Base-by-base conservation (phyloP, 2,113 vertebrate species). In the Gobius niger region DNA sequence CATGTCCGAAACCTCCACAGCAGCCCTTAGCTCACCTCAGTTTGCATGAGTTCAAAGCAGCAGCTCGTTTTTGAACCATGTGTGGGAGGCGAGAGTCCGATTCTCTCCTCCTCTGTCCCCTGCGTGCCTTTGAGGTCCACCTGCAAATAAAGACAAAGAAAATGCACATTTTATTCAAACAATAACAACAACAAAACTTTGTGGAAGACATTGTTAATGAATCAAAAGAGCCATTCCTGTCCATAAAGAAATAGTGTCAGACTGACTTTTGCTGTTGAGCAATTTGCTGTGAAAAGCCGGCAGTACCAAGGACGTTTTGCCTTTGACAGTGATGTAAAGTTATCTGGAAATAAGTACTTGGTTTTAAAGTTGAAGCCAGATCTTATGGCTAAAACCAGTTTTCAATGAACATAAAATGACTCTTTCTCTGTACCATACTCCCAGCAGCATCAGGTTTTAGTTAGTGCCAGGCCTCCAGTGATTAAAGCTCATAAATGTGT, bases 111-210 rank as follows among this genome's bases (percentile, higher is more conserved):
- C 50, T 73, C 81, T 59, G 62, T 67, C 68, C 16, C 61, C 73
- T 74, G 84, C 9, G 72, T 82, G 42, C 85, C 85, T 72, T 70
- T 89, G 70, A 85, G 86, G 89, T 92, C 85, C 84, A 92, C 91
- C 90, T 93, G 70, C 75, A 76, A 72, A 66, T 18, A 75, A 76
- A 75, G 66, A 64, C 70, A 82, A 47, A 18, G 59, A 50, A 64
- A 60, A 62, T 19, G 15, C 14, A 44, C 7, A 73, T 11, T 69
- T 59, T 59, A 74, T 42, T 34, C 2, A 68, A 12, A 64, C 15
- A 8, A 60, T 40, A 60, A 24, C 52, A 54, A 24, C 13, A 14
- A 12, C 13, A 14, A 50, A 60, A 60, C 57, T 44, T 60, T 42
- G 34, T n/a, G 40, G 11, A n/a, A 41, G 41, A 15, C 13, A 42